phyloP scores from a whole-genome alignment of 1,140 invertebrate species.

The Eurosta solidaginis region DNA sequence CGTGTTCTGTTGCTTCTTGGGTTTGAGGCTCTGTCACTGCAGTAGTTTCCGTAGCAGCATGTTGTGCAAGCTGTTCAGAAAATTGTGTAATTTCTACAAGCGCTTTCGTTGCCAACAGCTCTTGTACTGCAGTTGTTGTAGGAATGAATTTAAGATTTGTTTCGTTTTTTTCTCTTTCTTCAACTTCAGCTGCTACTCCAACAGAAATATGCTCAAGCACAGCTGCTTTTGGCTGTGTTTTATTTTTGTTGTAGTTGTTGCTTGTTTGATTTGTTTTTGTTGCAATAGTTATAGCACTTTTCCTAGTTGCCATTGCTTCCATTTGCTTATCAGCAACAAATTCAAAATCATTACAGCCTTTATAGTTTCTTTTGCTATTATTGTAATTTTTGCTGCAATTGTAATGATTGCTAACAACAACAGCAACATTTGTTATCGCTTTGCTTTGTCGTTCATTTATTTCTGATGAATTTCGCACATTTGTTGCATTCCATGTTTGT shows the following conservation, averaged over 20 bases:
- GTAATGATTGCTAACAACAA: constrained; percentile 21
- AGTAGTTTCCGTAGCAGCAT: neutral
- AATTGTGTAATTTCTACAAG: neutral
- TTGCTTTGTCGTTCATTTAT: constrained; percentile 39
- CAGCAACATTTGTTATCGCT: constrained; percentile 27
- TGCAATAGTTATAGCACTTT: neutral
- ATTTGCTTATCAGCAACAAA: neutral
- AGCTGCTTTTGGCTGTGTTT: neutral
- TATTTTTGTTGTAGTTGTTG: neutral
- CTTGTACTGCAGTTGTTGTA: neutral
- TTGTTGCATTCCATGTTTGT: neutral
- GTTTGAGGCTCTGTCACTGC: neutral
- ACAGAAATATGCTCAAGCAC: neutral
- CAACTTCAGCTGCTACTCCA: too few species aligned
- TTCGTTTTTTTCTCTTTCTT: neutral
- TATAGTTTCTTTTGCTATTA: neutral
- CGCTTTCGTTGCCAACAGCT: neutral
- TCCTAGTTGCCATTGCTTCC: neutral
- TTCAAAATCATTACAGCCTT: neutral
- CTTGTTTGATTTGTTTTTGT: neutral
- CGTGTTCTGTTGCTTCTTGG: neutral
- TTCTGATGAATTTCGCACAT: neutral
- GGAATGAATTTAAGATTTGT: neutral
- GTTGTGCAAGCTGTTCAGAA: neutral
- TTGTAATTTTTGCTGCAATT: constrained; percentile 30